Conservation (phyloP, 2,797 vertebrate species). For the Synaphobranchus kaupii region DNA sequence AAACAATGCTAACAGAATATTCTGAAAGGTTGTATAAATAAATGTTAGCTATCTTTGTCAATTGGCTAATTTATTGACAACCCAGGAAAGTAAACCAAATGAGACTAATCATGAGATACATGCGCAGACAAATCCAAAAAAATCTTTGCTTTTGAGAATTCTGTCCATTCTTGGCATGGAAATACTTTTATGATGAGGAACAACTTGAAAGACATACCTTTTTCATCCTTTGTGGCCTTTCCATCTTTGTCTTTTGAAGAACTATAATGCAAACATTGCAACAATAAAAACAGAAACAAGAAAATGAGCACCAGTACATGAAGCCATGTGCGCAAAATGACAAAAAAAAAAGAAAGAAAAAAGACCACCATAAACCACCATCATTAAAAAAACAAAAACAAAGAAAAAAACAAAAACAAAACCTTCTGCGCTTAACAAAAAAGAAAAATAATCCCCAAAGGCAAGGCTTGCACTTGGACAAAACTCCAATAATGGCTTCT, state of each 20-base stretch:
- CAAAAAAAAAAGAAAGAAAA: slow-evolving; percentile 40
- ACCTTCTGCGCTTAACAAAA: slow-evolving; percentile 16
- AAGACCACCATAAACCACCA: slow-evolving; percentile 32
- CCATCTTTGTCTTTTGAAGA: slow-evolving; percentile 95
- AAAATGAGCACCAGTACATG: slow-evolving; percentile 61
- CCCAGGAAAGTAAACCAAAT: too few relatives aligned
- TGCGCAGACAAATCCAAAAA: too few relatives aligned
- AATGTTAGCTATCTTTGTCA: too few relatives aligned
- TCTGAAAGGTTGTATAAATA: too few relatives aligned
- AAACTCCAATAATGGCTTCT: slow-evolving; percentile 90
- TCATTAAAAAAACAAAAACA: slow-evolving; percentile 20
- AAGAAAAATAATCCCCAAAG: slow-evolving; percentile 58
- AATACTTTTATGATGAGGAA: neutral
- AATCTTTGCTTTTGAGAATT: too few relatives aligned
- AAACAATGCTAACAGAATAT: too few relatives aligned
- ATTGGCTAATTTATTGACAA: too few relatives aligned
- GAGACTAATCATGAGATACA: too few relatives aligned
- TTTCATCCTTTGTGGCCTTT: slow-evolving; percentile 92
- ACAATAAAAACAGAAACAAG: slow-evolving; percentile 77
- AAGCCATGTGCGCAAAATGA: slow-evolving; percentile 54
- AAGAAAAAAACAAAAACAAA: slow-evolving; percentile 8
- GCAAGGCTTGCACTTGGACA: slow-evolving; percentile 80
- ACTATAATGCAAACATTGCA: slow-evolving; percentile 76
- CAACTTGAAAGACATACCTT: slow-evolving; percentile 75
- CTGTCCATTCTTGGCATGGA: too few relatives aligned